A percentile compares a stretch with the other conserved stretches of the same genome.
Evolutionary conservation across 2,888 invertebrate species (phyloP).

Genomic region (Callosobruchus maculatus): DNA sequence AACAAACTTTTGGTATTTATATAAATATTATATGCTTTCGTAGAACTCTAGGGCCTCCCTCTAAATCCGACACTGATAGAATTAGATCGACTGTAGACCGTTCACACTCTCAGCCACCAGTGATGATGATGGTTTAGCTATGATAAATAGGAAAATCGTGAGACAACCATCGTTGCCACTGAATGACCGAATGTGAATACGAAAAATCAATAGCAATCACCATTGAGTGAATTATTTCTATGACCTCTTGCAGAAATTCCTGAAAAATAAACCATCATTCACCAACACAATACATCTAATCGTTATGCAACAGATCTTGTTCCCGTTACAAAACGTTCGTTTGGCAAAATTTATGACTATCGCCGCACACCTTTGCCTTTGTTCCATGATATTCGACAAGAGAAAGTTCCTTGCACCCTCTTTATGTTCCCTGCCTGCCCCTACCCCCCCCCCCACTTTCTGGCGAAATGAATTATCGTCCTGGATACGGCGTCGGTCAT

Average conservation of each 20-base stretch:
- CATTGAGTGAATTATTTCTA: too few species aligned
- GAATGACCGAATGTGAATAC: too few species aligned
- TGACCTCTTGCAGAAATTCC: not conserved
- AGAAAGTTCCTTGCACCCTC: not conserved
- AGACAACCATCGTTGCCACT: too few species aligned
- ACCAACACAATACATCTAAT: not conserved
- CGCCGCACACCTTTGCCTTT: not conserved
- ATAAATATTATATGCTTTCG: too few species aligned
- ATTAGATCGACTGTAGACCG: too few species aligned
- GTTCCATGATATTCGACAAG: not conserved
- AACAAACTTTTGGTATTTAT: too few species aligned
- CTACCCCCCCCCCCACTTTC: not conserved
- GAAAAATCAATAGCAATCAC: too few species aligned
- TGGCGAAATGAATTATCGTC: not conserved
- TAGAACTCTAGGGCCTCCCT: too few species aligned
- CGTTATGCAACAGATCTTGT: not conserved
- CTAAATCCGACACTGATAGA: too few species aligned
- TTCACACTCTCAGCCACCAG: too few species aligned
- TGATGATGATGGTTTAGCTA: too few species aligned
- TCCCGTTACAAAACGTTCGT: not conserved
- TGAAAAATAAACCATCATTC: not conserved
- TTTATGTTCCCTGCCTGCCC: not conserved
- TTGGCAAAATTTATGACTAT: not conserved
- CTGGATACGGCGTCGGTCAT: not conserved
- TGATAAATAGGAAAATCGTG: too few species aligned